These are phyloP conservation scores for Phrynosoma blainvillii DNA, from an alignment of 2,113 vertebrate species.

Conservation along the genomic window DNA sequence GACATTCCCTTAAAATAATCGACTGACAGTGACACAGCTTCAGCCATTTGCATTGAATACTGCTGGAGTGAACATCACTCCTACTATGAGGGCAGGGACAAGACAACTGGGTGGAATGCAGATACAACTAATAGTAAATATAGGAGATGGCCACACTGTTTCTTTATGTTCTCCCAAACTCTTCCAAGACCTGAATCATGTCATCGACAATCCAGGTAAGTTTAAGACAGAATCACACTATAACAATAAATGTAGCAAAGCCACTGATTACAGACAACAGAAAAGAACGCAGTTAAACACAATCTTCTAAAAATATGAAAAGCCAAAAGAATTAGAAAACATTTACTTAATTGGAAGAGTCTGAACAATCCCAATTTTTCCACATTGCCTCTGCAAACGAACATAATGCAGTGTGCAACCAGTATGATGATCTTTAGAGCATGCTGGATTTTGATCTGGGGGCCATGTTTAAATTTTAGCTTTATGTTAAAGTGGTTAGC, in stretches of 20 bases:
- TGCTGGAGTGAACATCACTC: neutral
- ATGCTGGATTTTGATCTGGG: neutral
- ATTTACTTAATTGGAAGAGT: neutral
- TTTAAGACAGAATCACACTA: neutral
- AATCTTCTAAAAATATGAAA: neutral
- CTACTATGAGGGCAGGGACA: neutral
- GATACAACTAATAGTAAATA: neutral
- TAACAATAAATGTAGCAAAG: constrained; percentile 46
- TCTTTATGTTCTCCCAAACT: neutral
- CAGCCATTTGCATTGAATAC: constrained; percentile 21
- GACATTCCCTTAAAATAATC: constrained; percentile 33
- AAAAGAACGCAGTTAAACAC: neutral
- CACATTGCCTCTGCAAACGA: neutral
- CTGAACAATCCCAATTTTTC: neutral
- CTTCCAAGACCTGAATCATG: neutral
- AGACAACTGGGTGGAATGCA: constrained; percentile 1
- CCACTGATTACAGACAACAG: constrained; percentile 34
- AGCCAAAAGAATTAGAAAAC: neutral
- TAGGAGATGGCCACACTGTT: neutral
- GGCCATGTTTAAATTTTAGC: neutral
- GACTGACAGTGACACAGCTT: constrained; percentile 7
- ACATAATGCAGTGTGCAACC: neutral
- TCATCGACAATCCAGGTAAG: neutral
- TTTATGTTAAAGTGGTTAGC: neutral
- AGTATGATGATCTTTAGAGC: neutral